Evolutionary conservation across 1,140 invertebrate species (phyloP), one percentile per base, ranked within the genome.

Genomic region (Neotoxoptera formosana): DNA sequence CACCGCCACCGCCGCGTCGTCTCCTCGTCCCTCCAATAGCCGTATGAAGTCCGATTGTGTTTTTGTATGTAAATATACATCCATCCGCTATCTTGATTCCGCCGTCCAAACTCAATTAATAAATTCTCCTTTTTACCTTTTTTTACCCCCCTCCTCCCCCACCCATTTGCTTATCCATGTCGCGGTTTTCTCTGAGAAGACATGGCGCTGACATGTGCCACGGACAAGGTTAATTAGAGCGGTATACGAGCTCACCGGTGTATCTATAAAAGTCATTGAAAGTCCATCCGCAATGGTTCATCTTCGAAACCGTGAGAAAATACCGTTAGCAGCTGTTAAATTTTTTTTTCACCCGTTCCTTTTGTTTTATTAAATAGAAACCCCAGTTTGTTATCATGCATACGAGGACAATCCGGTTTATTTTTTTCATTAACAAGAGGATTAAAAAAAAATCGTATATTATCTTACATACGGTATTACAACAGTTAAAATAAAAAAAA

Each of bases 11-110:
- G 86, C 83, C 41, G 23, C 51, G 51, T 34, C 34, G 48, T 56
- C 51, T 34, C n/a, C 83, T 30, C n/a, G 86, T 48, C 20, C 21
- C 47, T 34, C 25, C 86, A n/a, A 34, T 89, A 51, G 23, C 36
- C 23, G 23, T 56, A 60, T 45, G 36, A 45, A 60, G 53, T 60
- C 89, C 91, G 91, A 93, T 93, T 93, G 91, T 93, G 91, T 51
- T 93, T 93, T 93, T 93, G 91, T 93, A 93, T 93, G 91, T 93
- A 93, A 93, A 93, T 93, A 47, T n/a, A 83, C 45, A 6, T 48
- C 21, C 90, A 45, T 86, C 23, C 81, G 81, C 56, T 92, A 83
- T 93, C 91, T 93, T 30, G 91, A 93, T 86, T 30, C 34, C 11
- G 34, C 48, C 47, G 11, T 83, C 91, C 88, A 90, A 90, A 90